These are phyloP conservation scores for Chiloscyllium plagiosum DNA, from an alignment of 2,113 vertebrate species.

Conservation along the genomic window DNA sequence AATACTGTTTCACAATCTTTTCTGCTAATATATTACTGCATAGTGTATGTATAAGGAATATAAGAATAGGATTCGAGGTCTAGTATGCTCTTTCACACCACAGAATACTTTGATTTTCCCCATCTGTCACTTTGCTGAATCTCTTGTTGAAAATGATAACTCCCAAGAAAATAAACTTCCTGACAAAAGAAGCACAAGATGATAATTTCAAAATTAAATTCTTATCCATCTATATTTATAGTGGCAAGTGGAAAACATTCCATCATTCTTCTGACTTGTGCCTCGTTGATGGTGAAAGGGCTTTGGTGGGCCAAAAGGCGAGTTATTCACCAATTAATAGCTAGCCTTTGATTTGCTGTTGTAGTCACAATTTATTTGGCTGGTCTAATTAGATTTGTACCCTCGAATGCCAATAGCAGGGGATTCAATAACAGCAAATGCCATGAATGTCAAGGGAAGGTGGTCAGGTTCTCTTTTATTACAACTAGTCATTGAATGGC, in stretches of 20 bases:
- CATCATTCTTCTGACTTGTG: not conserved
- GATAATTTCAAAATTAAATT: not conserved
- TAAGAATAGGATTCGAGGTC: not conserved
- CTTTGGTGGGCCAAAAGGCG: not conserved
- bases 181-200: not conserved
- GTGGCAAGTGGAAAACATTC: not conserved
- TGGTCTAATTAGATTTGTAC: not conserved
- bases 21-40: not conserved
- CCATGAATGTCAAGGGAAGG: not conserved
- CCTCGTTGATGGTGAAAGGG: not conserved
- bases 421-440: not conserved
- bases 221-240: not conserved
- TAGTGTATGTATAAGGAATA: not conserved
- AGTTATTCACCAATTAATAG: not conserved
- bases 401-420: not conserved
- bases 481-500: not conserved
- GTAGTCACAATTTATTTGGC: not conserved
- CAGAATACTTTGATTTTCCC: constrained; percentile 14
- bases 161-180: not conserved
- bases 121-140: not conserved
- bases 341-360: not conserved
- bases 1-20: not conserved
- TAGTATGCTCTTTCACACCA: not conserved
- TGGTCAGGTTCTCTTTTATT: not conserved
- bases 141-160: not conserved